Evolutionary conservation across 2,113 vertebrate species (phyloP), one percentile per base, ranked within the genome.

Genomic region (Cervus canadensis): DNA sequence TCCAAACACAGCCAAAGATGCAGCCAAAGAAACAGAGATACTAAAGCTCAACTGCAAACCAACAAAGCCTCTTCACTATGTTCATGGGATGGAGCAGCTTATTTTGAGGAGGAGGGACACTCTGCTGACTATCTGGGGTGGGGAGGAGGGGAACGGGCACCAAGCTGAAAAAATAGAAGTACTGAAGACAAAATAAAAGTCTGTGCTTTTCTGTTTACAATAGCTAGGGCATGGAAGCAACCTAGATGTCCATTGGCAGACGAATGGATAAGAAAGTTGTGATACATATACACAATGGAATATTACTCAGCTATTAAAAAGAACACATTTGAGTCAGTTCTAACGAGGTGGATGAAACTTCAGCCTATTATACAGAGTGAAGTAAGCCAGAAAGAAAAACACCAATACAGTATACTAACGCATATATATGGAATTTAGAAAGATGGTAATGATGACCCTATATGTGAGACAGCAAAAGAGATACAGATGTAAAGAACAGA

Each of bases 361-460:
- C 19, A 71, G n/a, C 19, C 67, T 71, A 23, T 71, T 71, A 12
- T 21, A 71, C 19, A 71, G 19, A 71, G n/a, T 71, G 10, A 71
- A 40, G n/a, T 71, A 71, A 36, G 64, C 36, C 64, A 71, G 67
- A 36, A 71, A 36, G 67, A 40, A 71, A 71, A 36, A 71, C 67
- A 71, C n/a, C 67, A 71, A 5, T 36, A 71, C 67, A 40, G n/a
- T 40, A 71, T 10, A 71, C 21, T 71, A 36, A 71, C 0, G 67
- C n/a, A 71, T 23, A 40, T 71, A 71, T 12, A 23, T 23, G n/a
- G n/a, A 71, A 71, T 71, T 71, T 71, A 71, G 67, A 71, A 71
- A 71, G 67, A 71, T 36, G 19, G n/a, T 23, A 71, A 71, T 0
- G 0, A 71, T 0, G 19, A 36, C n/a, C 67, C 67, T 23, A 71